Evolutionary conservation across 2,113 vertebrate species (phyloP), one percentile per base, ranked within the genome.

Genomic region (Neolamprologus falcicula): DNA sequence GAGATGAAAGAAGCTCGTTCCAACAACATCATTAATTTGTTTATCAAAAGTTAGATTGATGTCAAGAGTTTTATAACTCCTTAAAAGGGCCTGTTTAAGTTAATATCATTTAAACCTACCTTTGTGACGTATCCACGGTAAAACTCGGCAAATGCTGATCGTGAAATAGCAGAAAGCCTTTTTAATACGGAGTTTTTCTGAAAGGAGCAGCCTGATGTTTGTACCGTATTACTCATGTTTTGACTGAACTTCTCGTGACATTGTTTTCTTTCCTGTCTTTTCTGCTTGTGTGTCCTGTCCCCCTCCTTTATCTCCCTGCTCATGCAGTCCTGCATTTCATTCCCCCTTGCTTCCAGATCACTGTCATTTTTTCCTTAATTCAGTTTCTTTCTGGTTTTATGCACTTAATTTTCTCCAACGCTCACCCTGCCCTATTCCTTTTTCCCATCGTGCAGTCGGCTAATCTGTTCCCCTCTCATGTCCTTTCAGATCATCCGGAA

Each of bases 401-500:
- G 11, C 31, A 28, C 31, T 66, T 52, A 10, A 28, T 73, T 63
- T 84, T 47, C 73, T 81, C 12, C 24, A 11, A 5, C 26, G 3
- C 6, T 47, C 37, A 21, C 7, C 3, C 7, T 9, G 11, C 76
- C 7, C 26, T 19, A 3, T 40, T 10, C 7, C 1, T 10, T 47
- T 8, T 47, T 7, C 26, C 13, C 21, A 6, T 35, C 17, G 21
- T 80, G 6, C 68, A 16, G 4, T 21, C 3, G 4, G 10, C 17
- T 85, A 4, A 86, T 52, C 6, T 33, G 5, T 42, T 26, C 5
- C n/a, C 73, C 5, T 80, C 17, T 28, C 13, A 17, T 40, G 4
- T 42, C 28, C 9, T 59, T 12, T 78, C 95, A 99, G 98, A 98
- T 99, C 90, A 99, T 99, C 94, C 98, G 99, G 88, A 99, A 99